These are phyloP conservation scores for Daboia siamensis DNA, from an alignment of 2,113 vertebrate genomes.

Conservation along the genomic window DNA sequence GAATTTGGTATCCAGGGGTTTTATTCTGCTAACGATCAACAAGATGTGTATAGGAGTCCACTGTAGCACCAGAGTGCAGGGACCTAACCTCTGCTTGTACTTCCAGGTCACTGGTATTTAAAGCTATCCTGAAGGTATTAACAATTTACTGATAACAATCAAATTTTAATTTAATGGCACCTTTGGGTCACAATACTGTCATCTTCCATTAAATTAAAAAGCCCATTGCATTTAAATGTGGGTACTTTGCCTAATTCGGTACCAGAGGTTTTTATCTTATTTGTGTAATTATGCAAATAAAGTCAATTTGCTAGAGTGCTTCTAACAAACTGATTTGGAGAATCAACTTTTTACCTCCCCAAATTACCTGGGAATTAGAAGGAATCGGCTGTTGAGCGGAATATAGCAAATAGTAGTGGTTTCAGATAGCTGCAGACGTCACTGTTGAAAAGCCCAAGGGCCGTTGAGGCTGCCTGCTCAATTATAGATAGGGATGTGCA, in stretches of 20 bases:
- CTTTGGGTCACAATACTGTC: neutral
- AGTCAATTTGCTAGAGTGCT: neutral
- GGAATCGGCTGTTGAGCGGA: neutral
- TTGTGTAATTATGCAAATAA: neutral
- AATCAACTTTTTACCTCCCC: neutral
- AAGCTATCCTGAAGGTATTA: neutral
- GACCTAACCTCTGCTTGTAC: neutral
- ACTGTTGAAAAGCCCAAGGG: neutral
- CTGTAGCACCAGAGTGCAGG: neutral
- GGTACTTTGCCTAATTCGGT: neutral
- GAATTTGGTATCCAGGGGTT: neutral
- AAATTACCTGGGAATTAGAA: neutral
- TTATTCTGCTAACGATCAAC: neutral
- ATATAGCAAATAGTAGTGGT: neutral
- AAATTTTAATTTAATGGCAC: neutral
- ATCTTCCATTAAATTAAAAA: neutral
- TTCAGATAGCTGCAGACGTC: neutral
- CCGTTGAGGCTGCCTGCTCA: neutral
- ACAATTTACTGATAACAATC: neutral
- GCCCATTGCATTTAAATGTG: neutral
- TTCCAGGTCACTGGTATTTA: neutral
- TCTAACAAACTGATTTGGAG: neutral
- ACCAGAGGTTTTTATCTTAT: neutral
- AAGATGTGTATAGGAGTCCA: neutral
- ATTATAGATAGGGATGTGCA: neutral